Evolutionary conservation across 2,797 vertebrate species (phyloP).

Genomic region (Molossus alvarezi): DNA sequence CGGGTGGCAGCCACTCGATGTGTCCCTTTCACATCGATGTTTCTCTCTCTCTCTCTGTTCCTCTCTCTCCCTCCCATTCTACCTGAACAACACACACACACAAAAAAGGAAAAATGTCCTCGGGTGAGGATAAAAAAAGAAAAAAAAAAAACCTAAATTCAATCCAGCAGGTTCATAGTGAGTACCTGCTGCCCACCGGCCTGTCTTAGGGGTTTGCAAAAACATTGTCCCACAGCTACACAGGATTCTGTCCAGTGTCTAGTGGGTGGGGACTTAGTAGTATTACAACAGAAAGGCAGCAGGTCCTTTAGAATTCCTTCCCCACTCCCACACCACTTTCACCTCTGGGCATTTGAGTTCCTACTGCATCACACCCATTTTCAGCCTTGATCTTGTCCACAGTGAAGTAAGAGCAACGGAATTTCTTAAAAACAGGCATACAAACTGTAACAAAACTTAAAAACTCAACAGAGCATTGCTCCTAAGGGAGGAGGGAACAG

Average conservation of each 20-base stretch:
- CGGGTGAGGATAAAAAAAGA: too few species aligned
- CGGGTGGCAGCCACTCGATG: too few species aligned
- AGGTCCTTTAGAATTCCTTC: background rate
- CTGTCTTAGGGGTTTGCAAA: background rate
- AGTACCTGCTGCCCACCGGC: background rate
- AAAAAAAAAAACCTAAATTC: background rate
- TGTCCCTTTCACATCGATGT: too few species aligned
- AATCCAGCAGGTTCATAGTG: background rate
- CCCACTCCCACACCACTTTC: fast-evolving
- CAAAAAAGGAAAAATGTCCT: too few species aligned
- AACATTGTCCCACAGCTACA: background rate
- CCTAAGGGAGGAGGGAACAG: background rate
- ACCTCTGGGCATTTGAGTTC: background rate
- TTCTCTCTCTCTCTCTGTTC: too few species aligned
- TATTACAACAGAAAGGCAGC: background rate
- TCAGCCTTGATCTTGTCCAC: background rate
- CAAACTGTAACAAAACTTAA: background rate
- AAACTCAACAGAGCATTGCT: background rate
- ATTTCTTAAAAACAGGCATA: background rate
- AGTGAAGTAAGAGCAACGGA: background rate
- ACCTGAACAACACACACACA: too few species aligned
- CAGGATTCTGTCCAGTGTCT: background rate
- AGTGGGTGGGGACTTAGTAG: background rate
- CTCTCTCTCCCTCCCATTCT: too few species aligned
- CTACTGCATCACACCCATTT: background rate